phyloP scores from a whole-genome alignment of 92 coral and sea anemone genomes.

The Pocillopora grandis region DNA sequence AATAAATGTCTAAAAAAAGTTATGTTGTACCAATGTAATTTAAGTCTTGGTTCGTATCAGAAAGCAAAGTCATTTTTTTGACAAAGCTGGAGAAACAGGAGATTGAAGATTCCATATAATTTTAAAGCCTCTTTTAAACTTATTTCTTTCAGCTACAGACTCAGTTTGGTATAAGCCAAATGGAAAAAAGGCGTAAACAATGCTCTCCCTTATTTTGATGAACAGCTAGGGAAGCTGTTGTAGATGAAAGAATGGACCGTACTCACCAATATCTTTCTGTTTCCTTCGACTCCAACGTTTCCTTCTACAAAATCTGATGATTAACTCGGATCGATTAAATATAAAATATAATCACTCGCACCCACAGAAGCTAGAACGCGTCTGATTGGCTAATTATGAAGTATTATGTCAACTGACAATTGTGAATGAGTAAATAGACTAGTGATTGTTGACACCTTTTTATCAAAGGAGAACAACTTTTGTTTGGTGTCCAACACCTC shows the following conservation, averaged over 20 bases:
- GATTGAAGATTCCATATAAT: no score
- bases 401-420: conserved; percentile 36
- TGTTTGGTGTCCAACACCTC: conserved; percentile 32
- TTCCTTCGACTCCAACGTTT: background rate
- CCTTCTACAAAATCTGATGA: background rate
- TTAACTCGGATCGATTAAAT: conserved; percentile 11
- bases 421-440: conserved; percentile 9
- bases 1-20: no score
- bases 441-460: background rate
- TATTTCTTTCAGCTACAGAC: no score
- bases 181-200: no score
- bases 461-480: background rate
- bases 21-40: no score
- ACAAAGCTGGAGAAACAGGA: no score
- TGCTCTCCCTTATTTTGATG: no score
- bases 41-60: no score
- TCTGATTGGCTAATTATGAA: conserved; percentile 19
- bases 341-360: background rate
- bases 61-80: no score
- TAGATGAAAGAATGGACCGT: background rate
- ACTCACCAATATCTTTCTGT: conserved; percentile 2
- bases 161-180: no score
- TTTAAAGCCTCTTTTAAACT: no score
- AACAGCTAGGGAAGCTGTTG: background rate
- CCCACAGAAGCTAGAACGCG: background rate